Percentiles rank a stretch among this genome's conserved stretches.
Conservation (phyloP, 2,888 invertebrate species). For the Asteroscopus sphinx region DNA sequence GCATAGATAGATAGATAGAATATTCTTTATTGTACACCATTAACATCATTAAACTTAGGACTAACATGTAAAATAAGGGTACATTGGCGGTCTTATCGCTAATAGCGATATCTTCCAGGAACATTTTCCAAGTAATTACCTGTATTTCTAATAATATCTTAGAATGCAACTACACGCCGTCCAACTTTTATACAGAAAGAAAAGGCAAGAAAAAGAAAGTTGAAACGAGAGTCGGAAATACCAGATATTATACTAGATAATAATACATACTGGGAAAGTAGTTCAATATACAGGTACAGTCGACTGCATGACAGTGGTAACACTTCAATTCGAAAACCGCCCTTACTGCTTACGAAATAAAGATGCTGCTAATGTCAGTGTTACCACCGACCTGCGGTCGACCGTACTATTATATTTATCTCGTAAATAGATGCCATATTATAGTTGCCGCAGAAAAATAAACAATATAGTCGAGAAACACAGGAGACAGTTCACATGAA, state of each 20-base stretch:
- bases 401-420: conserved; percentile 41
- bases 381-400: too few relatives aligned
- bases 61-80: too few relatives aligned
- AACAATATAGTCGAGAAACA: conserved; percentile 37
- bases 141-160: conserved; percentile 53
- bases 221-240: conserved; percentile 21
- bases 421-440: conserved; percentile 24
- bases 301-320: too few relatives aligned
- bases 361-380: too few relatives aligned
- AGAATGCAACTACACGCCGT: conserved; percentile 59
- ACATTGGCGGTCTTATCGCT: too few relatives aligned
- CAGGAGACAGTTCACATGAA: conserved; percentile 59
- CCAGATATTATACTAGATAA: conserved; percentile 26
- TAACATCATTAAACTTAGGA: too few relatives aligned
- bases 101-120: too few relatives aligned
- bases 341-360: too few relatives aligned
- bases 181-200: conserved; percentile 41
- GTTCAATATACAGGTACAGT: conserved; percentile 47
- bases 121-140: conserved; percentile 50
- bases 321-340: too few relatives aligned
- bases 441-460: conserved; percentile 44
- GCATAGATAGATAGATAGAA: too few relatives aligned
- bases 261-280: conserved; percentile 38
- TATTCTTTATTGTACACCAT: too few relatives aligned
- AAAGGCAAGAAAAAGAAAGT: conserved; percentile 49